Evolutionary conservation across 2,113 vertebrate genomes (phyloP), one percentile per base, ranked within the genome.

Genomic region (Oryzias woworae): DNA sequence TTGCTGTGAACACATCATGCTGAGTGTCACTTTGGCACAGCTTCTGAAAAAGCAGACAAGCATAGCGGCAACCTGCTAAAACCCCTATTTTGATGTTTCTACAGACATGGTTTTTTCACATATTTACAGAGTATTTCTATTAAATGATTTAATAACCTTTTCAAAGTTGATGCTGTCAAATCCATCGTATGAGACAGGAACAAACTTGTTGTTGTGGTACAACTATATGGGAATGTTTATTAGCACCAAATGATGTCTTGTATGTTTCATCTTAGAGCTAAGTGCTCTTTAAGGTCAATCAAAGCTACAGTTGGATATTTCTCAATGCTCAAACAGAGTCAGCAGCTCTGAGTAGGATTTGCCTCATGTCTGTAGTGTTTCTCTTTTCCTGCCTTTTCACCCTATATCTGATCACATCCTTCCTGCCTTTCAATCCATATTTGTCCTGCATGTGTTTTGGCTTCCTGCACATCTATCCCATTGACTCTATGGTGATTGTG

Each of bases 11-110:
- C 77, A 58, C 77, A 72, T 81, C 75, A 64, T 4, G 53, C 66
- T 69, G 75, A 73, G 61, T 82, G 86, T 87, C 88, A 85, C 78
- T 71, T 85, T 90, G 86, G 82, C 84, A 79, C 51, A 20, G 61
- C 78, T 83, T 84, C 82, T 80, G 77, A 86, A 17, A 62, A 59
- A 71, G 57, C 70, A 67, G 41, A 28, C 67, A 66, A 56, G 67
- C 62, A 4, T 44, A 18, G 66, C 54, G 59, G 16, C 70, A 54
- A 67, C 71, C 76, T 67, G 73, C 50, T 54, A 18, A 58, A 54
- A 66, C 73, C 76, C 76, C 50, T 54, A 22, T 58, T 55, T 23
- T 53, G 67, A 49, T 31, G 68, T 51, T 75, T 13, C 2, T 48
- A 58, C 82, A 71, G 62, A 64, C 31, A 36, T 67, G 2, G 58